Evolutionary conservation across 2,113 vertebrate genomes (phyloP).

Genomic region (Tretioscincus oriximinensis): DNA sequence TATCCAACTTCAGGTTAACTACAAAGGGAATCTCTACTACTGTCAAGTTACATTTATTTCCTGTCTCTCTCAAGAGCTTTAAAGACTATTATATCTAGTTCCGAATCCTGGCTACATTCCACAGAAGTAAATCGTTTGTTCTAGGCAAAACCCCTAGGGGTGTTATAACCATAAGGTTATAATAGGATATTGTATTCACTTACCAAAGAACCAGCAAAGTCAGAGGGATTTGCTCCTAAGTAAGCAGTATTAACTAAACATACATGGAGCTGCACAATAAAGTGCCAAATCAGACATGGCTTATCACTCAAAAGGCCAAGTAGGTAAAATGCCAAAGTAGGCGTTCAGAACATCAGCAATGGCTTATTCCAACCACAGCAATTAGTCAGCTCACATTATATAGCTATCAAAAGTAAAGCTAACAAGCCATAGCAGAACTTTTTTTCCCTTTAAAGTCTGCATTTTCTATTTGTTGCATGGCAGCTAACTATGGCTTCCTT

Average conservation of each 20-base stretch:
- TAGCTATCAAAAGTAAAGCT: neutral
- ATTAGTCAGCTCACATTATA: neutral
- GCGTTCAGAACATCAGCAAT: neutral
- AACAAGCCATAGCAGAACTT: neutral
- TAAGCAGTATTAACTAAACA: neutral
- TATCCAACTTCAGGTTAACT: too few species aligned
- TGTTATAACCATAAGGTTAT: neutral
- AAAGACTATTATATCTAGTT: neutral
- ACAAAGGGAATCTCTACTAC: neutral
- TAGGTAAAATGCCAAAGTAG: conserved; percentile 6
- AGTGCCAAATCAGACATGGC: neutral
- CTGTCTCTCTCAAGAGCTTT: too few species aligned
- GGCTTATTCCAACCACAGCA: conserved; percentile 4
- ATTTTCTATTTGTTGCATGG: too few species aligned
- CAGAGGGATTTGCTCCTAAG: neutral
- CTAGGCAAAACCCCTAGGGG: neutral
- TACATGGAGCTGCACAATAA: neutral
- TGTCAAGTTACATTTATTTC: neutral
- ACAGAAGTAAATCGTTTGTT: neutral
- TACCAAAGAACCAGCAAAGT: neutral
- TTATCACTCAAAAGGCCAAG: neutral
- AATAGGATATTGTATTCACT: neutral
- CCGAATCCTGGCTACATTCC: too few species aligned
- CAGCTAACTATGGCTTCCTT: too few species aligned
- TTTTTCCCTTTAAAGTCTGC: too few species aligned